phyloP scores from a whole-genome alignment of 2,888 invertebrate species.

The Zonitis immaculata region DNA sequence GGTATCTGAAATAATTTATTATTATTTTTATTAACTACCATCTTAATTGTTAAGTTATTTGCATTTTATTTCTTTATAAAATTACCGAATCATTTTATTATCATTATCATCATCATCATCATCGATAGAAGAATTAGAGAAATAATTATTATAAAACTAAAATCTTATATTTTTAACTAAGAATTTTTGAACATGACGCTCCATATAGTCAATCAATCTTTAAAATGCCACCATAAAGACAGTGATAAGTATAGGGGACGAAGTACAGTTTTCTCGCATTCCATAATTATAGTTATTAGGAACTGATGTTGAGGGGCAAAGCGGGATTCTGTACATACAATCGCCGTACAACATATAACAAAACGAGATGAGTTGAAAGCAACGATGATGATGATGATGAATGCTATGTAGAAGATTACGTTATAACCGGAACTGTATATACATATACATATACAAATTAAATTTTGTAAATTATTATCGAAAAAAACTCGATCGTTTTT shows the following conservation, averaged over 20 bases:
- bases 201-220: slow-evolving; percentile 9
- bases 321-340: slow-evolving; percentile 8
- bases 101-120: too few species aligned
- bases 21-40: slow-evolving; percentile 8
- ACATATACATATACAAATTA: too few species aligned
- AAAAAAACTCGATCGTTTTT: neutral
- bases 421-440: slow-evolving; percentile 14
- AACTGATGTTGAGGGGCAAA: slow-evolving; percentile 5
- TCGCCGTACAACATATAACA: slow-evolving; percentile 5
- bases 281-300: slow-evolving; percentile 30
- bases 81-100: neutral
- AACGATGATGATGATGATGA: slow-evolving; percentile 14
- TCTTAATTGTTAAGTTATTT: slow-evolving; percentile 3
- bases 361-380: slow-evolving; percentile 14
- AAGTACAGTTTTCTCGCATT: slow-evolving; percentile 31
- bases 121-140: too few species aligned
- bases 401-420: slow-evolving; percentile 6
- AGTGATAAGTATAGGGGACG: slow-evolving; percentile 30
- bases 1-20: slow-evolving; percentile 7
- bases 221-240: slow-evolving; percentile 11
- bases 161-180: neutral
- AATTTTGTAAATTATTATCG: too few species aligned
- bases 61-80: neutral
- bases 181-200: neutral
- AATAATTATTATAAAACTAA: neutral